phyloP scores from a whole-genome alignment of 2,888 invertebrate genomes.

The Onchidella celtica region DNA sequence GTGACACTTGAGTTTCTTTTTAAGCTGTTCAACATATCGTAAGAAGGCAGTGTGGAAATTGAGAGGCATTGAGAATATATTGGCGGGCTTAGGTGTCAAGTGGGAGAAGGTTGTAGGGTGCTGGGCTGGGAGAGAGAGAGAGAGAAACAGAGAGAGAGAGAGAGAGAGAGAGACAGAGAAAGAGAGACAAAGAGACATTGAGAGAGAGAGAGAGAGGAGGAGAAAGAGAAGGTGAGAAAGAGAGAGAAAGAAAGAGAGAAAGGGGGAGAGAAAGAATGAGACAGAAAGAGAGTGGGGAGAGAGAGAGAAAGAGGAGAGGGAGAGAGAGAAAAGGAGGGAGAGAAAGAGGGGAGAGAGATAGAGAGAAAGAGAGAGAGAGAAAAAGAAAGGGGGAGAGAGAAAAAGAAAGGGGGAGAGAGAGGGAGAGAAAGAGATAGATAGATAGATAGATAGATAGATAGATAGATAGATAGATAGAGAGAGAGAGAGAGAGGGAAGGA shows the following conservation, averaged over 20 bases:
- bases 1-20: neutral
- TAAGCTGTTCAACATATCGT: neutral
- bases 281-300: slow-evolving; percentile 1
- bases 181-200: too few species aligned
- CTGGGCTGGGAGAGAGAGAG: slow-evolving; percentile 28
- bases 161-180: too few species aligned
- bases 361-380: slow-evolving; percentile 17
- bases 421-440: slow-evolving; percentile 33
- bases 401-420: slow-evolving; percentile 19
- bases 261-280: too few species aligned
- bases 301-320: neutral
- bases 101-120: neutral
- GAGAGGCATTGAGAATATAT: too few species aligned
- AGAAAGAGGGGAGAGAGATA: neutral
- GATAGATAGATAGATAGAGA: too few species aligned
- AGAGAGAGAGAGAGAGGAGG: too few species aligned
- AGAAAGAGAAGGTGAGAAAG: too few species aligned
- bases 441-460: too few species aligned
- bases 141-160: too few species aligned
- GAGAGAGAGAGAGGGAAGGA: slow-evolving; percentile 15
- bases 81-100: too few species aligned
- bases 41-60: too few species aligned
- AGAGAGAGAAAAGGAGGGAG: slow-evolving; percentile 4
- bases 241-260: too few species aligned
- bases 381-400: slow-evolving; percentile 14